Evolutionary conservation across 2,113 vertebrate genomes (phyloP).

Genomic region (Ameiurus melas): DNA sequence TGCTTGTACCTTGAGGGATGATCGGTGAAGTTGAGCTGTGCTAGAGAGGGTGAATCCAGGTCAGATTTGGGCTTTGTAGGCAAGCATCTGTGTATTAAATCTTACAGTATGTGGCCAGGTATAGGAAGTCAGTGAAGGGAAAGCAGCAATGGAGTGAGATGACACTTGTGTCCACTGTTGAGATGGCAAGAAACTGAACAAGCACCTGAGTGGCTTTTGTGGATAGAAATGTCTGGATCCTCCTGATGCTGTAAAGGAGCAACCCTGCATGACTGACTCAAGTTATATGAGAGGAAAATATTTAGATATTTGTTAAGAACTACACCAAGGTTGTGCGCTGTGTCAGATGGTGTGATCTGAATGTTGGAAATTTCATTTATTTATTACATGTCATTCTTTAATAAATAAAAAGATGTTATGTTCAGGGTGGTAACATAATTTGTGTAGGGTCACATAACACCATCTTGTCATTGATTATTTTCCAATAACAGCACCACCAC

Average conservation of each 20-base stretch:
- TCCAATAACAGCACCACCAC: not conserved
- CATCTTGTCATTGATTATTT: not conserved
- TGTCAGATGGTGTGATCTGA: too few relatives aligned
- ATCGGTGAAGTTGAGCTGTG: not conserved
- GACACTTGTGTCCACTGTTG: not conserved
- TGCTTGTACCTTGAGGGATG: not conserved
- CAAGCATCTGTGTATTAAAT: not conserved
- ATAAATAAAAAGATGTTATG: not conserved
- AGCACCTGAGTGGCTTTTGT: not conserved
- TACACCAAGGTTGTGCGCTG: not conserved
- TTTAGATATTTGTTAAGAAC: not conserved
- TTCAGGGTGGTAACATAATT: not conserved
- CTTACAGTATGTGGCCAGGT: not conserved
- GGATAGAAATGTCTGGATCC: not conserved
- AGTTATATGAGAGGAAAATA: not conserved
- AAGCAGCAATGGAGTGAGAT: not conserved
- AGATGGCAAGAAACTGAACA: not conserved
- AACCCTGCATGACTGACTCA: not conserved
- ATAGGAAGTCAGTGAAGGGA: not conserved
- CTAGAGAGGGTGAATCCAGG: not conserved
- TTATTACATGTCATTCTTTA: not conserved
- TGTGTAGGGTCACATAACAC: not conserved
- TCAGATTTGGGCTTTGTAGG: not conserved
- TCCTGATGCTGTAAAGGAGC: not conserved
- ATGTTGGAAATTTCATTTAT: too few relatives aligned